phyloP scores from a whole-genome alignment of 2,888 invertebrate species.

The Pegoplata infirma region DNA sequence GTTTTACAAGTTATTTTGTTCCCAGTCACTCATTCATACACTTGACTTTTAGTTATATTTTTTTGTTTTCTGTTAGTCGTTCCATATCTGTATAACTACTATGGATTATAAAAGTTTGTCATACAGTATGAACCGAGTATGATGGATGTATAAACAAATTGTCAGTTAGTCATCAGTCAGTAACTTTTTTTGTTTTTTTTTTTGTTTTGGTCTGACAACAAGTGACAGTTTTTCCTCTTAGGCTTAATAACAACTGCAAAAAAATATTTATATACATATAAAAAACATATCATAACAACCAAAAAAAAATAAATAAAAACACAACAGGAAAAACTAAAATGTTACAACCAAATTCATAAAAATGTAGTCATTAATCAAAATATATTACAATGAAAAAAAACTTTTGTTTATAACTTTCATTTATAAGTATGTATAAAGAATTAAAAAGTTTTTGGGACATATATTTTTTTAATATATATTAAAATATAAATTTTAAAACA shows the following conservation, averaged over 20 bases:
- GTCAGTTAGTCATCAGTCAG: conserved; percentile 10
- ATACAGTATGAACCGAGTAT: not conserved
- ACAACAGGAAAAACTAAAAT: not conserved
- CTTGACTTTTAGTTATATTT: too few relatives aligned
- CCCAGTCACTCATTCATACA: conserved; percentile 1
- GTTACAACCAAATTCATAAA: conserved; percentile 4
- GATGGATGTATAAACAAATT: conserved; percentile 18
- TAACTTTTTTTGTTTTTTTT: too few relatives aligned
- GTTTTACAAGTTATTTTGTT: not conserved
- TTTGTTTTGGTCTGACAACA: conserved; percentile 20
- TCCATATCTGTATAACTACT: not conserved
- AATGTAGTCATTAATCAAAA: conserved; percentile 17
- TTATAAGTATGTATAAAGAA: not conserved
- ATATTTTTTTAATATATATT: not conserved
- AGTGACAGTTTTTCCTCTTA: conserved; percentile 35
- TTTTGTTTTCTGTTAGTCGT: not conserved
- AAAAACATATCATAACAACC: conserved; percentile 1
- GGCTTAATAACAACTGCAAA: not conserved
- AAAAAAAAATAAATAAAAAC: not conserved
- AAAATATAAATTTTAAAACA: not conserved
- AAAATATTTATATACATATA: not conserved
- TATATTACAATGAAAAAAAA: not conserved
- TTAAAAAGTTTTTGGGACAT: not conserved
- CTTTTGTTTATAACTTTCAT: not conserved
- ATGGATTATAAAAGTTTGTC: too few relatives aligned